Evolutionary conservation across 2,797 vertebrate species (phyloP).

Genomic region (Rhinoraja longicauda): DNA sequence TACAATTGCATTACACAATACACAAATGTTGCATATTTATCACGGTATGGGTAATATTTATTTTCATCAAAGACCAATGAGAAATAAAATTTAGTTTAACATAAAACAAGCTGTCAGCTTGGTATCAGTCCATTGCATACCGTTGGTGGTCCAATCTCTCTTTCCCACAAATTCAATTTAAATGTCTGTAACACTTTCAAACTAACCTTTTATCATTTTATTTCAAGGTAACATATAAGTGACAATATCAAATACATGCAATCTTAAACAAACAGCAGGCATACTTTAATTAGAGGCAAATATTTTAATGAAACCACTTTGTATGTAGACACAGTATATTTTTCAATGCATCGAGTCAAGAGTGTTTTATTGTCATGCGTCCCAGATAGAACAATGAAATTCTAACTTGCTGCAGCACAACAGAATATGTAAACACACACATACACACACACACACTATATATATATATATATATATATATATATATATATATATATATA

Average conservation of each 20-base stretch:
- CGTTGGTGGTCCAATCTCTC: not conserved
- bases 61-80: not conserved
- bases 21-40: not conserved
- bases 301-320: not conserved
- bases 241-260: not conserved
- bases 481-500: too few species aligned
- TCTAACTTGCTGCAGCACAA: too few species aligned
- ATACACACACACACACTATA: too few species aligned
- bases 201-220: not conserved
- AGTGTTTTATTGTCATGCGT: too few species aligned
- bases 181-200: not conserved
- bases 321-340: not conserved
- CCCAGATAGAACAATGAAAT: too few species aligned
- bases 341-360: not conserved
- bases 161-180: not conserved
- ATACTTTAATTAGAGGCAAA: not conserved
- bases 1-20: not conserved
- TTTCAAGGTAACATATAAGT: not conserved
- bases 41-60: not conserved
- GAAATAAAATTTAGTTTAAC: not conserved
- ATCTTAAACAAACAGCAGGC: not conserved
- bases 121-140: not conserved
- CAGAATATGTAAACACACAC: too few species aligned
- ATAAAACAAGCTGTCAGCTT: not conserved
- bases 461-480: too few species aligned